Base-by-base conservation (phyloP, 2,113 vertebrate genomes). In the Oryzias melastigma region DNA sequence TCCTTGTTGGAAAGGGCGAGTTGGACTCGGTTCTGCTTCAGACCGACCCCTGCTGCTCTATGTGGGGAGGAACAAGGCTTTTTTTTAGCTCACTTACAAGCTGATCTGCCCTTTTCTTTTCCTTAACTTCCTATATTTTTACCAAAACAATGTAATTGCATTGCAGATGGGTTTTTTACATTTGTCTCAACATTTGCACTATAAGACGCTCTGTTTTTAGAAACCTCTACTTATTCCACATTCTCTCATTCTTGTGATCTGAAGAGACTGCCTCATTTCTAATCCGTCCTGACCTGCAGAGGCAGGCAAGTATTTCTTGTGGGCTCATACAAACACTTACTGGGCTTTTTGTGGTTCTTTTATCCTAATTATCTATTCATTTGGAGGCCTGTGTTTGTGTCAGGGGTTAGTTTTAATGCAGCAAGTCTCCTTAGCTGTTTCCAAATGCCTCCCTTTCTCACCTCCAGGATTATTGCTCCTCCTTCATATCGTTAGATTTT, bases 41-140 rank as follows among this genome's bases (percentile, higher is more conserved):
- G 79, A 79, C 77, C 74, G 80, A 74, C 73, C 82, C 84, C 82
- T 42, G 75, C 71, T 73, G 71, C 71, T 85, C 68, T 65, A 73
- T 59, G 71, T 62, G 35, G 79, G 81, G 71, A 82, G 41, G 50
- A 29, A 68, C 54, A 58, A 44, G 55, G 27, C 75, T 68, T 81
- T 80, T 22, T 35, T 77, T 72, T 54, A 67, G 65, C 67, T 78
- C 67, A 16, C 14, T 79, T 74, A 75, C 49, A 58, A 75, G 78
- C 50, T 20, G 54, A 77, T 61, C 42, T 81, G 75, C 46, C 73
- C 75, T 85, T 85, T 82, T 75, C 77, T 52, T 77, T 42, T 51
- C 57, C 50, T 45, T 42, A n/a, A 53, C 25, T 46, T 25, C 35
- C 24, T 19, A 35, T 7, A 29, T 53, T 47, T 63, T 65, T 18